Base-by-base conservation (phyloP, 1,140 invertebrate species). In the Pemphigus obesinymphae region DNA sequence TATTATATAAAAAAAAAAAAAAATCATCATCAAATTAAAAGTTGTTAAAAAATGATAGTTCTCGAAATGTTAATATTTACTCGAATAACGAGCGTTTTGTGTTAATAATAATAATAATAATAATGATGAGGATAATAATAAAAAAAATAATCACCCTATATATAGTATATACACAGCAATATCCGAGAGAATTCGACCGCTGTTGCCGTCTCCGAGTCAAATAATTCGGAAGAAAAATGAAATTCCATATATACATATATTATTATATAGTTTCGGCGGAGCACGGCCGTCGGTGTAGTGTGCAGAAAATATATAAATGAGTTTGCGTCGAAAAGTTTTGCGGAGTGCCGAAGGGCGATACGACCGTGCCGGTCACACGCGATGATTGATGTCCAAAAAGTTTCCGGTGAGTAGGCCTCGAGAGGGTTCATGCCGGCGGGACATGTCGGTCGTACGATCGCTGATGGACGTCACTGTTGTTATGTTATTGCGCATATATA, bases 381-480 rank as follows among this genome's bases (percentile, higher is more conserved):
- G 29, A 45, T 70, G 68, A 70, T 45, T 45, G 40, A 70, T 70
- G 37, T 45, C 40, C 68, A 23, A 45, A 66, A 66, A 45, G 68
- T 70, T 70, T 70, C 11, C 3, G 23, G 13, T 11, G 0, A 34
- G 20, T n/a, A n/a, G n/a, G n/a, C n/a, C n/a, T n/a, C n/a, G n/a
- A n/a, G 63, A 40, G 63, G 34, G 34, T 37, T 43, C 37, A 6
- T 20, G 10, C 66, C 0, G 20, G 20, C 34, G 34, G 58, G 58
- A 29, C 29, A 61, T 4, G 58, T 61, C 58, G 58, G 29, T 61
- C 26, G 26, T 61, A 61, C 58, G 29, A 26, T 61, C 26, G 58
- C 29, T 13, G 58, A 31, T 23, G 55, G 26, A 29, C 26, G 11
- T 11, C 26, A 26, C 23, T 0, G 26, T 23, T 23, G 20, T 53